Evolutionary conservation across 2,888 invertebrate species (phyloP), one percentile per base, ranked within the genome.

Genomic region (Diaperis boleti): DNA sequence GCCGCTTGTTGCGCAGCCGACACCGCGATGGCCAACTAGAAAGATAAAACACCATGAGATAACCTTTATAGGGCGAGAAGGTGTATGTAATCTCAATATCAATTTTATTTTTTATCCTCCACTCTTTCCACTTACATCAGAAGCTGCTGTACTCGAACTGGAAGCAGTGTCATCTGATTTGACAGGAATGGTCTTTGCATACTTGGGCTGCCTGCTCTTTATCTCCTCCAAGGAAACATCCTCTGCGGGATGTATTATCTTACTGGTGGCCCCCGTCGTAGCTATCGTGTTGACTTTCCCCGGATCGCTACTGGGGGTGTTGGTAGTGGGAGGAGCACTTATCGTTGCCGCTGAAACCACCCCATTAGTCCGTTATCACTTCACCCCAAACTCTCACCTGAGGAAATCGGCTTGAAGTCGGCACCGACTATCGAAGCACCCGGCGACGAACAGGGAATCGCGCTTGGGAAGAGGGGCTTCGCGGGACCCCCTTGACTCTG

Each of bases 231-330:
- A 78, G 20, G 96, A 96, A 54, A 95, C 88, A 81, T 96, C 95
- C 80, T 97, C 96, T 0, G 94, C 90, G 0, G 97, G 97, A 82
- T 97, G 97, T 71, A 97, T 88, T 59, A 97, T 96, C 83, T 92
- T 92, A 75, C 94, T 92, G 31, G 92, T 90, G 3, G 94, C 91
- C 37, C 93, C 92, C 3, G 92, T 90, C n/a, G 91, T 88, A 8
- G 89, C 89, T 50, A 92, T 91, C 5, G 90, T 85, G 82, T 84
- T 70, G 79, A 84, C 71, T 75, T 81, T 78, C 47, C 70, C 66
- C 26, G 52, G 63, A 17, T 71, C 72, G 18, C 67, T 68, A 62
- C 57, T 62, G 14, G 59, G 63, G 4, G 77, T 77, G 61, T 80
- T 81, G 31, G 81, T 82, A 18, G 90, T 90, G 1, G 90, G 90